These are phyloP conservation scores for Apis florea DNA, from an alignment of 1,140 invertebrate species.

Conservation along the genomic window DNA sequence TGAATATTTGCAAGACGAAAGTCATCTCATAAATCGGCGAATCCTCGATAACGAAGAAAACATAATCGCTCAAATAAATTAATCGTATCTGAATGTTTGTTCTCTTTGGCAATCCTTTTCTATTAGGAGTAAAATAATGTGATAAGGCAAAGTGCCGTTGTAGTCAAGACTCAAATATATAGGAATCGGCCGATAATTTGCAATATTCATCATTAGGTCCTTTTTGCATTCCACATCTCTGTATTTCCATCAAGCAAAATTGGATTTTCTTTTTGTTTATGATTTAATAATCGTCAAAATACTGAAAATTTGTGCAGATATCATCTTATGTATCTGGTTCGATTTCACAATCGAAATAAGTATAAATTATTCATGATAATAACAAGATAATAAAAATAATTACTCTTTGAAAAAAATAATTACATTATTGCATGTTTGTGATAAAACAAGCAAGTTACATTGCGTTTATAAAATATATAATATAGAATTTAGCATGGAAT, in stretches of 20 bases:
- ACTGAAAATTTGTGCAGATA: conserved; percentile 74
- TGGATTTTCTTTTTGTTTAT: conserved; percentile 69
- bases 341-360: conserved; percentile 72
- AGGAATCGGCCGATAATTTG: conserved; percentile 71
- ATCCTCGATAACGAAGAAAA: conserved; percentile 47
- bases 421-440: no score
- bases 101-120: conserved; percentile 64
- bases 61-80: conserved; percentile 73
- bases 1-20: conserved; percentile 55
- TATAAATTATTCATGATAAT: conserved; percentile 70
- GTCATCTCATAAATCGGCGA: conserved; percentile 60
- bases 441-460: no score
- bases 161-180: conserved; percentile 73
- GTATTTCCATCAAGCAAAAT: conserved; percentile 70
- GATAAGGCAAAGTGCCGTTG: conserved; percentile 74
- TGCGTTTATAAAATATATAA: no score
- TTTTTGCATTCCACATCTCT: conserved; percentile 63
- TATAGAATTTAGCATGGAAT: no score
- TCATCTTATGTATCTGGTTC: conserved; percentile 73
- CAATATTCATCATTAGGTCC: conserved; percentile 72
- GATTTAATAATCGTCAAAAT: conserved; percentile 72
- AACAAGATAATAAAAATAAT: conserved; percentile 70
- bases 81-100: conserved; percentile 73
- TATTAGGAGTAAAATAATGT: conserved; percentile 73
- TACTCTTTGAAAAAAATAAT: conserved; percentile 53